A percentile compares a stretch with the other conserved stretches of the same genome.
Conservation (phyloP, 2,113 vertebrate species). For the Erpornis zantholeuca region DNA sequence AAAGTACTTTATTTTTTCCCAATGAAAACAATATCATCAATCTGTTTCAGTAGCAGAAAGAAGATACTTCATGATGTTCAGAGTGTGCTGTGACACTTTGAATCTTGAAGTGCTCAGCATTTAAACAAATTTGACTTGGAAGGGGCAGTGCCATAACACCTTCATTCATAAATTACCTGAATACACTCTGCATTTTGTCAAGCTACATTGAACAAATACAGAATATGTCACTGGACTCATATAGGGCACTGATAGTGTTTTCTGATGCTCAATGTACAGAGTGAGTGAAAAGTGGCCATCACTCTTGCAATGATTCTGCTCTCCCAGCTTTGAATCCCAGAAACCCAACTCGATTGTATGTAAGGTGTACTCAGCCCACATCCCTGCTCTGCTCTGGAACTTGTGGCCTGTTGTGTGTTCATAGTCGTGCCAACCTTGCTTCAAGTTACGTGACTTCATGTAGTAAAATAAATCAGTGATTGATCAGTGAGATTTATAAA, state of each 20-base stretch:
- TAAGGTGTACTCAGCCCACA: background rate
- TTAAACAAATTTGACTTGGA: background rate
- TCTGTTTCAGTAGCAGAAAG: background rate
- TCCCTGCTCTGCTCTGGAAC: background rate
- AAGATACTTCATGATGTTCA: background rate
- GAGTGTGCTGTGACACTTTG: background rate
- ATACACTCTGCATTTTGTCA: background rate
- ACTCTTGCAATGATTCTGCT: background rate
- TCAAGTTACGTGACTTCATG: background rate
- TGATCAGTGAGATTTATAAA: background rate
- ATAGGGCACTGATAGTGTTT: background rate
- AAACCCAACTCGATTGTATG: background rate
- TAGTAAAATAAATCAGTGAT: background rate
- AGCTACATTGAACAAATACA: background rate
- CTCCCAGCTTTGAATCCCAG: background rate
- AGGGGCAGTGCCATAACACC: background rate
- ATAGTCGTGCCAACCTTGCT: background rate
- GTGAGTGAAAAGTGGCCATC: background rate
- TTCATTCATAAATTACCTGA: background rate
- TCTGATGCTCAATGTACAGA: background rate
- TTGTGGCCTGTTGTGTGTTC: fast-evolving
- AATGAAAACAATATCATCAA: background rate
- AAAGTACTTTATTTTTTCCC: background rate
- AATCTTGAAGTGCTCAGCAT: background rate
- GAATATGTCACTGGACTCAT: background rate